A percentile compares a stretch with the other conserved stretches of the same genome.
Evolutionary conservation across 2,797 vertebrate species (phyloP).

Genomic region (Syngnathus rostellatus): DNA sequence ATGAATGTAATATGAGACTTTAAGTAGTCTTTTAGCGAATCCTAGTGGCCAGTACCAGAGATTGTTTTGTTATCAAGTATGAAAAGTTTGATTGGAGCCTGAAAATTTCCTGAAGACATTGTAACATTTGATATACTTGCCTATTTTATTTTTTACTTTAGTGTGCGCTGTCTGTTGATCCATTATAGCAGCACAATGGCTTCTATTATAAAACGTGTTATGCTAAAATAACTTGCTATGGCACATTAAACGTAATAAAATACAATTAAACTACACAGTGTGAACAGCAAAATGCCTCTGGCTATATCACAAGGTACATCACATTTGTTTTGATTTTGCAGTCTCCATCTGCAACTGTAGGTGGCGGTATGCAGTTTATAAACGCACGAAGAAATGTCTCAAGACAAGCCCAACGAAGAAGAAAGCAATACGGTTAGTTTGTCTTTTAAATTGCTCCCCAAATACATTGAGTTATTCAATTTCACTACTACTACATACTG

Average conservation of each 20-base stretch:
- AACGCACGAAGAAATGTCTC: neutral
- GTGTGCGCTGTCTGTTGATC: no score
- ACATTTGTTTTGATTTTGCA: neutral
- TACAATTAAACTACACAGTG: no score
- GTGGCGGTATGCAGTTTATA: neutral
- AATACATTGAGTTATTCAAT: neutral
- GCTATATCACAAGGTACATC: no score
- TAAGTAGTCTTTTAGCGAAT: conserved; percentile 8
- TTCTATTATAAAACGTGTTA: neutral
- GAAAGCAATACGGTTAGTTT: neutral
- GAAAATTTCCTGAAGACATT: no score
- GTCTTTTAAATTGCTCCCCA: neutral
- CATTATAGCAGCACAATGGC: no score
- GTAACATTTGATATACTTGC: no score
- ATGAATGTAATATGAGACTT: neutral
- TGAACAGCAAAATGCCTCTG: no score
- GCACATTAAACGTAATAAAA: no score
- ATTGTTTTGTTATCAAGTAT: fast-evolving
- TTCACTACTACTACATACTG: neutral
- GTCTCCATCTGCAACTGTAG: neutral
- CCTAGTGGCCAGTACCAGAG: conserved; percentile 15
- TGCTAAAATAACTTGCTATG: no score
- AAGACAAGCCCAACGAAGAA: neutral
- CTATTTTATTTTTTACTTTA: no score
- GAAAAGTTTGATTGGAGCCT: neutral